A percentile compares a stretch with the other conserved stretches of the same genome.
phyloP scores from a whole-genome alignment of 2,797 vertebrate species.

The Avahi laniger region DNA sequence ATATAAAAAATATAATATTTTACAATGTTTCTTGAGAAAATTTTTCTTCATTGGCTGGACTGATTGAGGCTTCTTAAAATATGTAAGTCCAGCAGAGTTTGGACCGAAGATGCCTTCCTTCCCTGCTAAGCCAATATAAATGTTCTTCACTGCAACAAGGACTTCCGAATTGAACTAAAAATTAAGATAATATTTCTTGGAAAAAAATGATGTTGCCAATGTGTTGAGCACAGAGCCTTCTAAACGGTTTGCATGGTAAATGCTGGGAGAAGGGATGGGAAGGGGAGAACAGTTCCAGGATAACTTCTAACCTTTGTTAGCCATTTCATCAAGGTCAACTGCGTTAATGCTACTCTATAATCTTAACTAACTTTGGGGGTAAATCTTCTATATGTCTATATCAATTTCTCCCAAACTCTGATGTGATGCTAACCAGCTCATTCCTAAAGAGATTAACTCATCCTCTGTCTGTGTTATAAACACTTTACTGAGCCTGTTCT shows the following conservation, averaged over 20 bases:
- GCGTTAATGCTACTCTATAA: not conserved
- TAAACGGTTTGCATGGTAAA: not conserved
- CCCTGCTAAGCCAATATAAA: not conserved
- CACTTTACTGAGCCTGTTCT: not conserved
- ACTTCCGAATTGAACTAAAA: not conserved
- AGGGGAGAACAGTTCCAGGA: too few species aligned
- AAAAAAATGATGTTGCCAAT: not conserved
- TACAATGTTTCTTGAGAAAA: not conserved
- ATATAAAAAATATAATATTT: not conserved
- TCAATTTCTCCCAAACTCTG: not conserved
- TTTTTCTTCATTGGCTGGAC: not conserved
- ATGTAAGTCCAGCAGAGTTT: not conserved
- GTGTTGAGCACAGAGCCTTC: not conserved
- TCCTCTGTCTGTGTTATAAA: not conserved
- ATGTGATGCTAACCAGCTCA: not conserved
- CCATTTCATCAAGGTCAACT: not conserved
- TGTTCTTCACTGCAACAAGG: not conserved
- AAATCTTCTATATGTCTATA: not conserved
- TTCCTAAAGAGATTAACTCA: not conserved
- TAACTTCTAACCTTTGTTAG: not conserved
- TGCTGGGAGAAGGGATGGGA: not conserved
- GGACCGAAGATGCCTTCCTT: not conserved
- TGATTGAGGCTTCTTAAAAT: not conserved
- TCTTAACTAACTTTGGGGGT: not conserved
- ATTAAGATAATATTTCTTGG: not conserved